These are phyloP conservation scores for Sebastes variabilis DNA, from an alignment of 2,797 vertebrate species.

Conservation along the genomic window DNA sequence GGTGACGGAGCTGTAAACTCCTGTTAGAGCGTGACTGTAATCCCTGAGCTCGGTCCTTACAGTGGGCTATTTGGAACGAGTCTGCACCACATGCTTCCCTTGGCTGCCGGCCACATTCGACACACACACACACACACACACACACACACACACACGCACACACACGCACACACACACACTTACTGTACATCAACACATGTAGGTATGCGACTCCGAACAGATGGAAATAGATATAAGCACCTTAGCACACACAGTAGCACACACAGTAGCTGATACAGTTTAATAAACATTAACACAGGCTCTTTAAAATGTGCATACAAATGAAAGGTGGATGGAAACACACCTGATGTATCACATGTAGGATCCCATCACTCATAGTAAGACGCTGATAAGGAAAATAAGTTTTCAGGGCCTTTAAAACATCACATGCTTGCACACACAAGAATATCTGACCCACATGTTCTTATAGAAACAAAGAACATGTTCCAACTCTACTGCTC, in stretches of 20 bases:
- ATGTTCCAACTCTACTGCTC: not conserved
- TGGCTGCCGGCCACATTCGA: constrained; percentile 21
- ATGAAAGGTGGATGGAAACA: not conserved
- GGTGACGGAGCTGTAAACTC: constrained; percentile 45
- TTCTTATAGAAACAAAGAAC: not conserved
- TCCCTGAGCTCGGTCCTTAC: constrained; percentile 35
- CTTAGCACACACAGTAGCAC: not conserved
- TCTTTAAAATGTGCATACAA: not conserved
- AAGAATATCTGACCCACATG: not conserved
- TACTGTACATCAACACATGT: not conserved
- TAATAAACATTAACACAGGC: not conserved
- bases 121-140: constrained; percentile 25
- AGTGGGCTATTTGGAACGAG: constrained; percentile 18
- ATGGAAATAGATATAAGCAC: constrained; percentile 16
- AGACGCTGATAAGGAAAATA: not conserved
- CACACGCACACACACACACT: not conserved
- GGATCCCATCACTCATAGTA: not conserved
- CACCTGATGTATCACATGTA: not conserved
- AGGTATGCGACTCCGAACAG: not conserved
- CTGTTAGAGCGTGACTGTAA: constrained; percentile 35
- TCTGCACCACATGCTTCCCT: not conserved
- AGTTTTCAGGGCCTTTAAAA: not conserved
- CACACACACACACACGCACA: not conserved
- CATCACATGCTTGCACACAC: not conserved
- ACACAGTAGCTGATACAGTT: not conserved